phyloP scores from a whole-genome alignment of 2,797 vertebrate genomes.

The Poeciliopsis presidionis region DNA sequence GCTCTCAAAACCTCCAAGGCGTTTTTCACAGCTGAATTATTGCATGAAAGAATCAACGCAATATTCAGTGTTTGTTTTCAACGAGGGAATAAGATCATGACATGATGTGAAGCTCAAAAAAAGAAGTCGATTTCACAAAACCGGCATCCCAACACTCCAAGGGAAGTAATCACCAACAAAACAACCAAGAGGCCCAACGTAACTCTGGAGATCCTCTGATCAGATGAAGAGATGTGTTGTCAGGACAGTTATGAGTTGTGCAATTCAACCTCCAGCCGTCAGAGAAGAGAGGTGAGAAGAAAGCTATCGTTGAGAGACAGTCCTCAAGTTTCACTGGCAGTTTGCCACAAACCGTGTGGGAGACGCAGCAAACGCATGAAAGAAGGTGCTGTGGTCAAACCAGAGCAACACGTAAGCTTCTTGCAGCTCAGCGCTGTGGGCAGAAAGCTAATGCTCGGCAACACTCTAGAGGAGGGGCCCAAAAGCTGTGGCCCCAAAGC shows the following conservation, averaged over 20 bases:
- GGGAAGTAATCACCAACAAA: not conserved
- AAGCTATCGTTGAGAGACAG: not conserved
- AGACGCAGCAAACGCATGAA: not conserved
- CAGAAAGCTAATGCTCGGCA: not conserved
- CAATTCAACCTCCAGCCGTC: not conserved
- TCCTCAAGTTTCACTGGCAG: not conserved
- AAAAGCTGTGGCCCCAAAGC: not conserved
- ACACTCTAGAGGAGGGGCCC: not conserved
- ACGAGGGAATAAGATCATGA: too few species aligned
- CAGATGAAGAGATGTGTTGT: not conserved
- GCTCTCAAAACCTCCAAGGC: too few species aligned
- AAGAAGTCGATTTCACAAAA: not conserved
- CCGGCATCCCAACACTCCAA: not conserved
- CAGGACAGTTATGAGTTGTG: not conserved
- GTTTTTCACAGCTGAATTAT: too few species aligned
- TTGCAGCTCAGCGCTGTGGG: not conserved
- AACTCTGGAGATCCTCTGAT: not conserved
- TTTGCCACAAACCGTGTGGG: not conserved
- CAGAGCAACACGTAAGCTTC: not conserved
- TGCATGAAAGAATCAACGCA: too few species aligned
- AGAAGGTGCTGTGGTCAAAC: not conserved
- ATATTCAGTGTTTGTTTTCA: too few species aligned
- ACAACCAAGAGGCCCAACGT: not conserved
- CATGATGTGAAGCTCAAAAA: too few species aligned
- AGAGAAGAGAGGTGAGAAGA: not conserved